phyloP scores from a whole-genome alignment of 1,140 invertebrate genomes.

The Acyrthosiphon pisum region DNA sequence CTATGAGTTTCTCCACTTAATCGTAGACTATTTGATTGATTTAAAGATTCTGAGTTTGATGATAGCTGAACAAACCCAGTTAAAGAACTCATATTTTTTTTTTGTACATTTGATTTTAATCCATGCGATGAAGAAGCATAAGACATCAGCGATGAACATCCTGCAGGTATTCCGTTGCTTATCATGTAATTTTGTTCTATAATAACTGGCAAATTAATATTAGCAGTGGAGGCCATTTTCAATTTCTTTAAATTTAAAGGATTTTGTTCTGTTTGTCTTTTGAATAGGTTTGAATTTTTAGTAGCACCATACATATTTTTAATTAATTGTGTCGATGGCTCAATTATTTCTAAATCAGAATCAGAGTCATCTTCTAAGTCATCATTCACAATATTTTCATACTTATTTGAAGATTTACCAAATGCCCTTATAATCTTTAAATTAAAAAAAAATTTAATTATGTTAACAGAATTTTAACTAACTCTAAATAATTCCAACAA shows the following conservation, averaged over 20 bases:
- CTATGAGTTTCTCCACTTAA: not conserved
- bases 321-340: not conserved
- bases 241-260: slow-evolving; percentile 32
- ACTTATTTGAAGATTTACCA: not conserved
- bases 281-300: not conserved
- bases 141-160: not conserved
- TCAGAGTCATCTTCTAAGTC: not conserved
- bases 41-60: not conserved
- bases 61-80: not conserved
- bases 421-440: not conserved
- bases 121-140: no score
- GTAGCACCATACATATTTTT: not conserved
- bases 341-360: not conserved
- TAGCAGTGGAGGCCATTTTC: not conserved
- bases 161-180: not conserved
- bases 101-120: no score
- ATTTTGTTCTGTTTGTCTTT: not conserved
- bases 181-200: not conserved
- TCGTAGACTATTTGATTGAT: not conserved
- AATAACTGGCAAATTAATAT: not conserved
- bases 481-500: not conserved
- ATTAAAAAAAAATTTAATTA: not conserved
- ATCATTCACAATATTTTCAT: not conserved
- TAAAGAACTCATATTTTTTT: not conserved
- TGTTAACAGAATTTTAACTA: not conserved